Base-by-base conservation (phyloP, 1,140 invertebrate species). In the Subanguina moxae region DNA sequence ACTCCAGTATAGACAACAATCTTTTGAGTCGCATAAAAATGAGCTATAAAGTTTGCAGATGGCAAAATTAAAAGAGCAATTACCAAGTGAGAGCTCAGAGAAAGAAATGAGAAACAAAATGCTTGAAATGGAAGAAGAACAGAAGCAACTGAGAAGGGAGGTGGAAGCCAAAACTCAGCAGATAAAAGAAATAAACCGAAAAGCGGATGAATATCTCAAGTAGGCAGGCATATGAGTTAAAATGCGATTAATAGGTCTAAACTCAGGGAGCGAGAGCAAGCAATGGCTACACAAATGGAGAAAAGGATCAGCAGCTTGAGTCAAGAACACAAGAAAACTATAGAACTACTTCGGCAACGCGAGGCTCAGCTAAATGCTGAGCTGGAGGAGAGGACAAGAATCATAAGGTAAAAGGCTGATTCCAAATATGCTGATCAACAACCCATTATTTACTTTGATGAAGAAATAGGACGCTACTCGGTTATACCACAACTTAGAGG, bases 121-220 rank as follows among this genome's bases (percentile, higher is more conserved):
- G 45, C 19, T 70, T 7, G 32, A 56, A 38, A 56, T 30, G 38
- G 5, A 17, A 25, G 70, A 59, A 32, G 28, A 42, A 66, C 64
- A 65, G 17, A 57, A 64, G 56, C 27, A 25, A 52, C n/a, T 57
- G 62, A 74, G 42, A 48, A 43, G 27, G 48, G 57, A 64, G 48
- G 30, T 56, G 11, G 77, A 78, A n/a, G 32, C 57, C 21, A 72
- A 76, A 15, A 46, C 38, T 32, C 30, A 76, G 19, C 21, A 67
- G 52, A 70, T 65, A 15, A 15, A 17, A 7, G n/a, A 48, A 57
- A 57, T 70, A 28, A 21, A 56, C 17, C n/a, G 52, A 32, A 15
- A 65, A n/a, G 19, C 1, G 17, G 43, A 72, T 32, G 68, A 43
- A 57, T 21, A 27, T 68, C 32, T 68, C 21, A 71, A 23, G 43